Conservation (phyloP, 92 coral and sea anemone species). For the Porites rus region DNA sequence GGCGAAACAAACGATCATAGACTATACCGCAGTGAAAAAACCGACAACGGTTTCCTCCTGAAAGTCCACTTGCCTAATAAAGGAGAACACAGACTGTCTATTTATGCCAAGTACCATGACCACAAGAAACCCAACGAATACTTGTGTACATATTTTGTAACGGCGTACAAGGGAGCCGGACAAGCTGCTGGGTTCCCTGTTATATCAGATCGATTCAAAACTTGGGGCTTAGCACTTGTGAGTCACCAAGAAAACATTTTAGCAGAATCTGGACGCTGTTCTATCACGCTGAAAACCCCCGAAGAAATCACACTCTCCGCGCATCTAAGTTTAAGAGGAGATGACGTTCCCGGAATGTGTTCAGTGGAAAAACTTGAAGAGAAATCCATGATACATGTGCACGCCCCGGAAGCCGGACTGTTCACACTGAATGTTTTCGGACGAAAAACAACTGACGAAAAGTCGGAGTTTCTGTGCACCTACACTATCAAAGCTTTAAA, state of each 20-base stretch:
- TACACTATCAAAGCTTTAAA: constrained; percentile 71
- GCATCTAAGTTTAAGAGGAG: constrained; percentile 53
- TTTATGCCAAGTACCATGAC: constrained; percentile 65
- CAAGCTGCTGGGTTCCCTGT: constrained; percentile 79
- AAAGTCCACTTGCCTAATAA: constrained; percentile 76
- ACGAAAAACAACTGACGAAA: constrained; percentile 38
- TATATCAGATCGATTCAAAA: constrained; percentile 56
- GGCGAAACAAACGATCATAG: constrained; percentile 55
- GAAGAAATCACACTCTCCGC: constrained; percentile 60
- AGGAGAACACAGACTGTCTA: constrained; percentile 76
- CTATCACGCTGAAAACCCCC: constrained; percentile 68
- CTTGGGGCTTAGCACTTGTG: constrained; percentile 58
- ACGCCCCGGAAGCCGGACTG: constrained; percentile 74
- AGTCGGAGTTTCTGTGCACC: constrained; percentile 73
- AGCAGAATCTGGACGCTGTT: constrained; percentile 70
- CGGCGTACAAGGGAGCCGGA: constrained; percentile 64
- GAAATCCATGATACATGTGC: constrained; percentile 58
- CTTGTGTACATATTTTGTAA: constrained; percentile 76
- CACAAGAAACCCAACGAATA: constrained; percentile 48
- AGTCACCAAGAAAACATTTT: constrained; percentile 75
- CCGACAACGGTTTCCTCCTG: constrained; percentile 55
- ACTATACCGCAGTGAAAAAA: constrained; percentile 65
- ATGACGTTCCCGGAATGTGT: constrained; percentile 78
- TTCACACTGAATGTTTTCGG: constrained; percentile 78
- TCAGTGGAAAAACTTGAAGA: constrained; percentile 53